Percentiles rank a stretch among this genome's conserved stretches.
phyloP scores from a whole-genome alignment of 2,888 invertebrate genomes.

The Timema cristinae region DNA sequence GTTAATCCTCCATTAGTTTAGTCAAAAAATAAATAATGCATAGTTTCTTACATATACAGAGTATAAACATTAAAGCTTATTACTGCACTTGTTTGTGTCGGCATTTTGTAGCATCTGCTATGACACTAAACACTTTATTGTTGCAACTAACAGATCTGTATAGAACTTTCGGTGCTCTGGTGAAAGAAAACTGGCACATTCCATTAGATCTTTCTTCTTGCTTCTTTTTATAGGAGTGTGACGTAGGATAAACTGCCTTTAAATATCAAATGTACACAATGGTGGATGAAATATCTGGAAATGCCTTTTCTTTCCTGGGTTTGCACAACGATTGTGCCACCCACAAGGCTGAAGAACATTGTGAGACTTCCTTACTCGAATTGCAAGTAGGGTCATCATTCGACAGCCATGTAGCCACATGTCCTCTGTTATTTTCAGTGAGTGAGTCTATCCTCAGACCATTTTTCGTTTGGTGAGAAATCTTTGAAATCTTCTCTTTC shows the following conservation, averaged over 20 bases:
- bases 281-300: background rate
- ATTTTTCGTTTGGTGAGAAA: conserved; percentile 1
- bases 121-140: background rate
- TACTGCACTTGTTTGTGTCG: too few relatives aligned
- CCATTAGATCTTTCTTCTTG: background rate
- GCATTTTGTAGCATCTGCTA: background rate
- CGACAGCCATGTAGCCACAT: background rate
- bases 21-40: too few relatives aligned
- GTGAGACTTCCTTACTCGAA: too few relatives aligned
- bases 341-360: conserved; percentile 7
- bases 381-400: conserved; percentile 1
- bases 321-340: background rate
- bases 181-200: background rate
- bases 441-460: background rate
- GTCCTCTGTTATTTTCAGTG: conserved; percentile 1
- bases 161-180: background rate
- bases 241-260: conserved; percentile 1
- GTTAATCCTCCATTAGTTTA: too few relatives aligned
- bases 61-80: too few relatives aligned
- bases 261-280: background rate
- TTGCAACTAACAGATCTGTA: background rate
- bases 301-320: background rate
- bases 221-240: background rate
- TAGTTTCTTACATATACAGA: too few relatives aligned
- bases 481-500: background rate